Evolutionary conservation across 2,797 vertebrate species (phyloP), one percentile per base, ranked within the genome.

Genomic region (Rhynchonycteris naso): DNA sequence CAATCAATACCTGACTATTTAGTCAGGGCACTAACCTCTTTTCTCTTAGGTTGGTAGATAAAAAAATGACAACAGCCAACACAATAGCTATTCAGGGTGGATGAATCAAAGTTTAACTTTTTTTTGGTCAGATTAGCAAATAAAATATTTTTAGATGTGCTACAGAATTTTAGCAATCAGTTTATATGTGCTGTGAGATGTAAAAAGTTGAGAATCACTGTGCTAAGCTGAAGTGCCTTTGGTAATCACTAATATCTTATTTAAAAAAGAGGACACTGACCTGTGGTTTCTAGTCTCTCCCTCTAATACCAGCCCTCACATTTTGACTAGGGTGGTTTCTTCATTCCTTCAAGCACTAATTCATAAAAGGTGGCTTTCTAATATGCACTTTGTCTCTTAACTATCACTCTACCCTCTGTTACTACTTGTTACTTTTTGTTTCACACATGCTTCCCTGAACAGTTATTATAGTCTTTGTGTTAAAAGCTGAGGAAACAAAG

Each of bases 401-500:
- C n/a, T 16, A 11, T 79, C 50, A 88, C 18, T 88, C 30, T 68
- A 24, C 26, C 47, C 30, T 83, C 47, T 95, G 6, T 76, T 78
- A 74, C 16, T 71, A 52, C 9, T 90, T 76, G 30, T 61, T 93
- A n/a, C 38, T 82, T 89, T 88, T 94, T 76, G 11, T 82, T 84
- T 43, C 3, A 47, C 7, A 66, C 0, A 33, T 52, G 15, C 59
- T 54, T 94, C 22, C 33, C 18, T 54, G 18, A 93, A 65, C 71
- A 88, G 1, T 72, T 52, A 63, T 59, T 68, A 69, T 50, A 19
- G 56, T 56, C 38, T 38, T 78, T 86, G 54, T 22, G 56, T 90
- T 93, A 88, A 96, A 90, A 92, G 63, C 30, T 71, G 47, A 90
- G 21, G 56, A 84, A 94, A 56, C 26, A 69, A 89, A 94, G 33